phyloP scores from a whole-genome alignment of 2,113 vertebrate genomes.

The Periophthalmus modestus region DNA sequence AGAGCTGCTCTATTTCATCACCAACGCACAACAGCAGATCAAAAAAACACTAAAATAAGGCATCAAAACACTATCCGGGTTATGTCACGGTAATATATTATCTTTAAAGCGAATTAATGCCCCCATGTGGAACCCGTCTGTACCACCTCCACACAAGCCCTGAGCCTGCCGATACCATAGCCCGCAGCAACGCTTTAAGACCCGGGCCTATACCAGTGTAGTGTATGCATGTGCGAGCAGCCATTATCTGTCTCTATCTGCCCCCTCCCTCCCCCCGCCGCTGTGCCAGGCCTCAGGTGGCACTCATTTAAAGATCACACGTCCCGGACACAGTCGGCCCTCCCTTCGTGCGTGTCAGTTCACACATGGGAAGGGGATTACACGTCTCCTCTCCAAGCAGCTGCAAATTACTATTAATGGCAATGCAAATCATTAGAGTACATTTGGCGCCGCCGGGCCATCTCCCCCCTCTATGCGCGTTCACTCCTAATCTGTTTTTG shows the following conservation, averaged over 20 bases:
- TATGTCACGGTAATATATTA: conserved; percentile 54
- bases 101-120: conserved; percentile 60
- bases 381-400: conserved; percentile 67
- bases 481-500: conserved; percentile 67
- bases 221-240: conserved; percentile 59
- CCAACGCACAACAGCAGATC: conserved; percentile 37
- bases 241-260: conserved; percentile 64
- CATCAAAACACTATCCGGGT: conserved; percentile 41
- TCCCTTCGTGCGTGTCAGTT: conserved; percentile 76
- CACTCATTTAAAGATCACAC: conserved; percentile 83
- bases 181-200: conserved; percentile 62
- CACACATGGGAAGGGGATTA: conserved; percentile 76
- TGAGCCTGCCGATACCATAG: conserved; percentile 43
- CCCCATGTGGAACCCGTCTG: conserved; percentile 21
- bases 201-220: conserved; percentile 39
- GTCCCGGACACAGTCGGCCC: conserved; percentile 67
- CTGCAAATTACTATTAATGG: conserved; percentile 78
- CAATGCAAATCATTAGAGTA: conserved; percentile 74
- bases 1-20: conserved; percentile 20
- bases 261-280: conserved; percentile 47
- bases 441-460: conserved; percentile 54
- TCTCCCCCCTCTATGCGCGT: conserved; percentile 54
- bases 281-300: conserved; percentile 76
- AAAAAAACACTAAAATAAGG: conserved; percentile 28
- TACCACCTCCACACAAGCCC: conserved; percentile 64